Evolutionary conservation across 2,888 invertebrate genomes (phyloP), one percentile per base, ranked within the genome.

Genomic region (Caprella mutica): DNA sequence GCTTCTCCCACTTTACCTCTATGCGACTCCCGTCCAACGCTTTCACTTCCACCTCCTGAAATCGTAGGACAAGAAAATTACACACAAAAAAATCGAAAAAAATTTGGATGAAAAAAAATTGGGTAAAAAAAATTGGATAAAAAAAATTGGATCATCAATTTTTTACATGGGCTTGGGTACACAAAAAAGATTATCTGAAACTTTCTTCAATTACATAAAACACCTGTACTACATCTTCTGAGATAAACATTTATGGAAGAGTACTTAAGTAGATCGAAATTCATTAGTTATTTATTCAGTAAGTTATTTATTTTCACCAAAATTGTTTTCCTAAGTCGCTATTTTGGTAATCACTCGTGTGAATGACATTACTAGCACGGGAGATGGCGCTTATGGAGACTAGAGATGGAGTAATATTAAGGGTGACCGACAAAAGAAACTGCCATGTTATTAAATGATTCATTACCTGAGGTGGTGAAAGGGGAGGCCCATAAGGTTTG

Each of bases 1-100:
- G 91, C 17, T 87, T 84, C 71, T 83, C 82, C 92, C 92, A 93
- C 68, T 85, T 85, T 60, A 93, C 81, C 65, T 87, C 86, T 62
- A 92, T 83, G 67, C 89, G 81, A 67, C 82, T 81, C 52, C 85
- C 80, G 73, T 91, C 89, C 55, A 89, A 54, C 1, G 61, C 57
- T 21, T 50, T 43, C 8, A 55, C 65, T 26, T 38, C 69, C 3
- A 71, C 68, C 3, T 70, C 43, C 62, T 63, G 42, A 12, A 19
- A 30, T n/a, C n/a, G n/a, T n/a, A 46, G 8, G 24, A 33, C 38
- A 12, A 17, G 9, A 21, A 9, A 19, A 29, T n/a, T 12, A 19
- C 14, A 39, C 26, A 40, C 39, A 24, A 38, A 12, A 12, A 35
- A 14, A 8, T 42, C 14, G 12, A 9, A 8, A 14, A 19, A 19